Evolutionary conservation across 1,140 invertebrate species (phyloP).

Genomic region (Drosophila sucinea): DNA sequence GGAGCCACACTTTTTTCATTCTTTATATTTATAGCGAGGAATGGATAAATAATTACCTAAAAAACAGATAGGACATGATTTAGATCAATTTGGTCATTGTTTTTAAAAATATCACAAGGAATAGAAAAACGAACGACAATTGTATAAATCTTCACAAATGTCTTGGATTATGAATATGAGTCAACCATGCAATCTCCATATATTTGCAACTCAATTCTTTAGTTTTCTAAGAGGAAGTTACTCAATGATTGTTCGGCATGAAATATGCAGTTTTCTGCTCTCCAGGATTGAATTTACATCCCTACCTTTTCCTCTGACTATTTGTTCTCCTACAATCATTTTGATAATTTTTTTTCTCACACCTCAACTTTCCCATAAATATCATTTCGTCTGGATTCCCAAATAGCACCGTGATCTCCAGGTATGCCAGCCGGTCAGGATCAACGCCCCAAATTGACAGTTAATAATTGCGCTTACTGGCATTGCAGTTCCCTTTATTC

Average conservation of each 20-base stretch:
- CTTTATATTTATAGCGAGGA: too few species aligned
- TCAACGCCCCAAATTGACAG: constrained; percentile 74
- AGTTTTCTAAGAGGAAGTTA: too few species aligned
- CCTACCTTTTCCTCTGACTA: not conserved
- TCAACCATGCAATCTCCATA: too few species aligned
- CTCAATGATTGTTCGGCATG: not conserved
- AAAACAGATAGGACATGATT: too few species aligned
- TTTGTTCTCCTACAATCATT: constrained; percentile 2
- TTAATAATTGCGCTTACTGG: constrained; percentile 67
- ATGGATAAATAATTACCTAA: too few species aligned
- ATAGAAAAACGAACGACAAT: too few species aligned
- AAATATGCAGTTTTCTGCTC: not conserved
- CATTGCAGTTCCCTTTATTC: constrained; percentile 29
- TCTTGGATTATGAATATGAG: too few species aligned
- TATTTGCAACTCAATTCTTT: too few species aligned
- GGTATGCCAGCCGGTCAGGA: constrained; percentile 58
- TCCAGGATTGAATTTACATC: not conserved
- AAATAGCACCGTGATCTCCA: constrained; percentile 29
- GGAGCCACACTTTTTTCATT: not conserved
- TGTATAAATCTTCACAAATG: too few species aligned
- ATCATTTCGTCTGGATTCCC: constrained; percentile 29
- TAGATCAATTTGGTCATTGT: too few species aligned
- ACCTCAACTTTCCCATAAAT: constrained; percentile 28
- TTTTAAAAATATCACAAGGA: too few species aligned
- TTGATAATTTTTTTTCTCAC: constrained; percentile 47